Percentiles rank a stretch among this genome's conserved stretches.
Conservation (phyloP, 2,797 vertebrate genomes). For the Chelon auratus region DNA sequence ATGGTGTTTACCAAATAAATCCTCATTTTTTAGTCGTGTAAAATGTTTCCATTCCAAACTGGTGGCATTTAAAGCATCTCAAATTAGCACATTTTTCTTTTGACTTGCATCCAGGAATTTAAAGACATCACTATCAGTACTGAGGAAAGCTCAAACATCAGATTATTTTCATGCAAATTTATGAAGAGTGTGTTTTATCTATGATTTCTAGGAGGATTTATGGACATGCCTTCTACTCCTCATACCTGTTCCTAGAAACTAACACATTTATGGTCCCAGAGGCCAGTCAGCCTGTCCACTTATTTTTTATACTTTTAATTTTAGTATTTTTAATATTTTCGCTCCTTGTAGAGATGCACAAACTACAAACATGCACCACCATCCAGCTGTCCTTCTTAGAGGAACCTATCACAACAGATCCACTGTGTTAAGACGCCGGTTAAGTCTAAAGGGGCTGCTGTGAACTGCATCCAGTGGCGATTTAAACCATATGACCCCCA, state of each 20-base stretch:
- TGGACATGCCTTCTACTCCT: neutral
- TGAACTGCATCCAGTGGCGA: constrained; percentile 39
- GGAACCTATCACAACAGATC: constrained; percentile 35
- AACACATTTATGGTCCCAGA: too few relatives aligned
- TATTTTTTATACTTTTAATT: too few relatives aligned
- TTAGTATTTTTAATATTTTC: too few relatives aligned
- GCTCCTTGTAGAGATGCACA: neutral
- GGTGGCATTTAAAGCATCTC: neutral
- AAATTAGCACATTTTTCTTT: neutral
- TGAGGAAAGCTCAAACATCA: neutral
- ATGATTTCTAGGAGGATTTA: neutral
- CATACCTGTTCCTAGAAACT: too few relatives aligned
- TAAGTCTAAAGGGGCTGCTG: constrained; percentile 20
- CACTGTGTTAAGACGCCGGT: constrained; percentile 25
- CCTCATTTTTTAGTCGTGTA: neutral
- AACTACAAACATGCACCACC: neutral
- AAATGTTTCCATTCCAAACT: neutral
- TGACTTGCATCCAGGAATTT: neutral
- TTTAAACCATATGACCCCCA: constrained; percentile 31
- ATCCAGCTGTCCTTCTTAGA: constrained; percentile 6
- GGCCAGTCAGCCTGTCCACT: neutral
- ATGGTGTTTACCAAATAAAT: neutral
- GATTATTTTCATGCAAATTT: neutral
- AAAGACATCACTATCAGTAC: neutral
- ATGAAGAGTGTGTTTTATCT: neutral